Evolutionary conservation across 2,888 invertebrate species (phyloP).

Genomic region (Protophormia terraenovae): DNA sequence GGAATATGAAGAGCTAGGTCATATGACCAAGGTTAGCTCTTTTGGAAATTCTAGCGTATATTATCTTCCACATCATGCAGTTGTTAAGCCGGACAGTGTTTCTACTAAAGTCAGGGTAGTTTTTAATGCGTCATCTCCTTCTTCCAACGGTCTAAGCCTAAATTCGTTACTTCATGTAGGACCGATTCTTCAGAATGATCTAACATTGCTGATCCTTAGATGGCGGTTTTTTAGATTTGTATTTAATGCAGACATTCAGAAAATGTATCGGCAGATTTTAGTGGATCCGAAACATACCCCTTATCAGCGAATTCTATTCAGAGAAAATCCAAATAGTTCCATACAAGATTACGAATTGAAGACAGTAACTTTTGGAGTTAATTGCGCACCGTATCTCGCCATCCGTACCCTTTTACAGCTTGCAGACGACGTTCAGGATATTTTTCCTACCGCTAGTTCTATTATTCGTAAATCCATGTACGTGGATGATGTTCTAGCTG

Average conservation of each 20-base stretch:
- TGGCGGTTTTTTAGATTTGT: too few relatives aligned
- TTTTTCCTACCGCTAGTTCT: neutral
- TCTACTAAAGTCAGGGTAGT: too few relatives aligned
- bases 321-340: neutral
- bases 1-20: too few relatives aligned
- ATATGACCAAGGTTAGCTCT: too few relatives aligned
- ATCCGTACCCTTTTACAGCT: neutral
- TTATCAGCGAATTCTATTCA: neutral
- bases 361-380: neutral
- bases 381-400: too few relatives aligned
- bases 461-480: neutral
- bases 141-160: neutral
- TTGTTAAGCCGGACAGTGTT: too few relatives aligned
- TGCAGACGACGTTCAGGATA: neutral
- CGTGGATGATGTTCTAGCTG: conserved; percentile 7
- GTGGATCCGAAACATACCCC: neutral
- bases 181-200: neutral
- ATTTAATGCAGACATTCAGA: too few relatives aligned
- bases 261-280: conserved; percentile 12
- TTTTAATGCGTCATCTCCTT: neutral
- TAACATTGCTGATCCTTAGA: neutral
- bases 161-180: neutral
- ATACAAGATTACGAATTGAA: neutral
- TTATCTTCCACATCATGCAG: too few relatives aligned
- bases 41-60: too few relatives aligned